Evolutionary conservation across 1,140 invertebrate genomes (phyloP), one percentile per base, ranked within the genome.

Genomic region (Zaprionus ghesquierei): DNA sequence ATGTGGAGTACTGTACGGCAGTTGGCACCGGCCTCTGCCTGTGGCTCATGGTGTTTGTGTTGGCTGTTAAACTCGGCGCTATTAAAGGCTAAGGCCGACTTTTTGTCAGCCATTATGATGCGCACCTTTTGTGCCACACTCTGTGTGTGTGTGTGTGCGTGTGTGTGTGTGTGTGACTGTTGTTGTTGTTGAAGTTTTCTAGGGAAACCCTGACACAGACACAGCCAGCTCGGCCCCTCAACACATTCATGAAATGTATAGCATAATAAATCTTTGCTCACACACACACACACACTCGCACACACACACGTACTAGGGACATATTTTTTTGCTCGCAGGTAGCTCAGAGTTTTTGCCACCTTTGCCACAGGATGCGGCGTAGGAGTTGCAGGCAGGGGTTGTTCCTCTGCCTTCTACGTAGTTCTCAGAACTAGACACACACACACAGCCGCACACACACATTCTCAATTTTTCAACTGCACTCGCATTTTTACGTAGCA

Each of bases 51-150:
- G 54, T 82, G 78, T 79, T 87, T 86, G 82, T 86, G 82, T 86
- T 86, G 82, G 84, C 84, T 79, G 82, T 87, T 87, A 87, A 87
- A 87, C 82, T 87, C 82, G 68, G 65, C 77, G 73, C 82, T 89
- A 87, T 87, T 87, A 87, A 87, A 87, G 82, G 82, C 82, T 87
- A 87, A 87, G 82, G 82, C 82, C 82, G 82, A 87, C 84, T 87
- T 87, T 87, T 87, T 87, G 82, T 87, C 82, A 89, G 82, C 84
- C 82, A 87, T 87, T 87, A 87, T 87, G 84, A 80, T 87, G 82
- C 62, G 62, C 79, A 86, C 82, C 82, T 87, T 82, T 87, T 87
- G 84, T 86, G 69, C 64, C n/a, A n/a, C n/a, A n/a, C n/a, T n/a
- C 66, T 22, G 38, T 50, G 41, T 81, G 51, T 71, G 70, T 80